A percentile compares a stretch with the other conserved stretches of the same genome.
Conservation (phyloP, 2,113 vertebrate genomes). For the Hypanus sabinus region DNA sequence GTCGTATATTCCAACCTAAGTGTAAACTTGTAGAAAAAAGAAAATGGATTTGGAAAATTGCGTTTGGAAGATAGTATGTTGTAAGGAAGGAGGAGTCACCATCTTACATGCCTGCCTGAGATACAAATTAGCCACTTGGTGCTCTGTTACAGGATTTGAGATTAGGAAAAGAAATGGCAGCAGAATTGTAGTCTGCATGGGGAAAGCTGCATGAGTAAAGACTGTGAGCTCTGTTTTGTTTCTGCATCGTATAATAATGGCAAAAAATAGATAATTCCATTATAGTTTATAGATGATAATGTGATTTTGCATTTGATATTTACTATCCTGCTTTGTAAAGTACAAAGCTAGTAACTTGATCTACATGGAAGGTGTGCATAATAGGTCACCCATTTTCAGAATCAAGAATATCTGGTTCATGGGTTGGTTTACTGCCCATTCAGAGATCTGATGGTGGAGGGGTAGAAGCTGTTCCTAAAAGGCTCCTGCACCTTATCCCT, state of each 20-base stretch:
- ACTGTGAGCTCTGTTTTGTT: background rate
- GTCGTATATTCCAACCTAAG: background rate
- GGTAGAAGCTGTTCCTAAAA: background rate
- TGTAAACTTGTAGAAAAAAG: background rate
- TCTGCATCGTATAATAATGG: background rate
- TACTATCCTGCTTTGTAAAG: background rate
- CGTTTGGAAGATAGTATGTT: background rate
- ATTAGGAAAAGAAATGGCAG: background rate
- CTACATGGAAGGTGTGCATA: background rate
- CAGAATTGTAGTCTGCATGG: background rate
- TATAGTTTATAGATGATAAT: background rate
- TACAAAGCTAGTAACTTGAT: background rate
- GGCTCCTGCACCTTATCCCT: too few relatives aligned
- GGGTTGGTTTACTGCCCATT: too few relatives aligned
- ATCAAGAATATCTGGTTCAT: too few relatives aligned
- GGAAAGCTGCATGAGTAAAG: background rate
- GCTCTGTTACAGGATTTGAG: background rate
- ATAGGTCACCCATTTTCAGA: background rate
- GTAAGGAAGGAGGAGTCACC: background rate
- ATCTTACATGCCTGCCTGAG: background rate
- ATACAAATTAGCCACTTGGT: background rate
- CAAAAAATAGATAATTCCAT: background rate
- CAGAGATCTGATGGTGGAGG: too few relatives aligned
- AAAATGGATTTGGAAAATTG: background rate
- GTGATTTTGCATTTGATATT: background rate